Base-by-base conservation (phyloP, 2,888 invertebrate species). In the Zaprionus bogoriensis region DNA sequence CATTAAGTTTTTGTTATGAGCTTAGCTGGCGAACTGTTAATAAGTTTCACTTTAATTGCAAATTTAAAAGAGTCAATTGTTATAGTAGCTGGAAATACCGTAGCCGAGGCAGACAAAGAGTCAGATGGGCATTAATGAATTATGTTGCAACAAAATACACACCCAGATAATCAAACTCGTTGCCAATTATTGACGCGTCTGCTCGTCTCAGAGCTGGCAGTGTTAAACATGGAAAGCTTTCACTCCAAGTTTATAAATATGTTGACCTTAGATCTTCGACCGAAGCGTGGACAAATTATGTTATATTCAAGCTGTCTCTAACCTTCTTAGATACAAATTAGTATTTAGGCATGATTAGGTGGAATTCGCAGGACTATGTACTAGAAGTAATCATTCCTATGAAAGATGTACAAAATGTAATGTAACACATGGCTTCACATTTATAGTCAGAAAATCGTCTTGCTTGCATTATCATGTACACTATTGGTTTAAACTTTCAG, bases 91-190 rank as follows among this genome's bases (percentile, higher is more conserved):
- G 64, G 75, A 23, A 75, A 59, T 75, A 47, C 54, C 59, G 60
- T 27, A 27, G 55, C 55, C 64, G 53, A 22, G 62, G 67, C 77
- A 53, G 62, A 9, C 20, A 44, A 51, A 45, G 2, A 30, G 27
- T 19, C 28, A 30, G 4, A 52, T 52, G 23, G 17, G 7, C 32
- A 44, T 38, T 38, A 32, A 32, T 47, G 30, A 46, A 46, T n/a
- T 47, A 36, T 58, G 62, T 39, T 53, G 62, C 32, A 63, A 69
- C 44, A 48, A 64, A 20, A 55, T 10, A 64, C 71, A 75, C 71
- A 71, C 71, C 71, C 66, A 75, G 45, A 17, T 53, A 71, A 75
- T 75, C 64, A 64, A 71, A 54, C 54, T 39, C 30, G 63, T 53
- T 75, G 71, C 76, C 71, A 71, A 75, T 70, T 70, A 53, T 64